Percentiles rank a stretch among this genome's conserved stretches.
Conservation (phyloP, 2,113 vertebrate species). For the Pseudopipra pipra region DNA sequence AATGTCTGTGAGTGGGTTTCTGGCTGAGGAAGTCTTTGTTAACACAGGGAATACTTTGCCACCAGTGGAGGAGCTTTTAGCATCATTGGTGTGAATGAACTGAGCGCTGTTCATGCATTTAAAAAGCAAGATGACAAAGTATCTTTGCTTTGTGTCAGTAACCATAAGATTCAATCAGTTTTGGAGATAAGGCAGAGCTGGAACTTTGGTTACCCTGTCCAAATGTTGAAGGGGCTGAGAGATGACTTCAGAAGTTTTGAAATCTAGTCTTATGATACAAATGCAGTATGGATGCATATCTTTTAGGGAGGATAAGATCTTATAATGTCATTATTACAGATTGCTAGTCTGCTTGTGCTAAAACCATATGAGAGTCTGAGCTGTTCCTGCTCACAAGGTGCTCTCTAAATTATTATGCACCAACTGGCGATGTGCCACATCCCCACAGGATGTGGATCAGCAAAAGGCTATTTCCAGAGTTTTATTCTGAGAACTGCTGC, state of each 20-base stretch:
- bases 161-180: neutral
- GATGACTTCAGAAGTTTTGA: neutral
- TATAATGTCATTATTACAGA: neutral
- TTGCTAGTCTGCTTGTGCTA: neutral
- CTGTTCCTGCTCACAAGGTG: neutral
- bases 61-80: neutral
- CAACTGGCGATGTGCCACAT: neutral
- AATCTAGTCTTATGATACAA: neutral
- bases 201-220: neutral
- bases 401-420: neutral
- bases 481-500: neutral
- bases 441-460: neutral
- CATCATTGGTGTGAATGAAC: neutral
- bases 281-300: neutral
- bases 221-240: neutral
- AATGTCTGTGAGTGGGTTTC: neutral
- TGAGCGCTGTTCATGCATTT: accelerated
- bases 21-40: neutral
- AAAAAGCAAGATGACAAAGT: neutral
- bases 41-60: neutral
- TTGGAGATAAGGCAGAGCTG: neutral
- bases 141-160: neutral
- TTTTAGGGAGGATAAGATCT: neutral
- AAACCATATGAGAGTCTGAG: neutral
- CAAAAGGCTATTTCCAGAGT: neutral